phyloP scores from a whole-genome alignment of 2,113 vertebrate genomes.

The Myotis brandtii region DNA sequence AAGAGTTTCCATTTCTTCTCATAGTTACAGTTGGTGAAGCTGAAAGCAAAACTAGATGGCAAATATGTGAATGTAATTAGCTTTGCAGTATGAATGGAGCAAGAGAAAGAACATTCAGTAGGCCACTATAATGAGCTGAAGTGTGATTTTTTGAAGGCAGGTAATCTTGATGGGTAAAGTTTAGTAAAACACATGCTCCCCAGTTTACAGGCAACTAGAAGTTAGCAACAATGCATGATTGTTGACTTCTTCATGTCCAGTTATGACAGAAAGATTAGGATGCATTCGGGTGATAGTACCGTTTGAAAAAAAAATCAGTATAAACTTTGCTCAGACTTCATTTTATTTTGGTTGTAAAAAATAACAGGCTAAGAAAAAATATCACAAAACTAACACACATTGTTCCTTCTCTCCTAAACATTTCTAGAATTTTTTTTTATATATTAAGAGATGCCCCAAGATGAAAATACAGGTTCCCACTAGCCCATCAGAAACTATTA shows the following conservation, averaged over 20 bases:
- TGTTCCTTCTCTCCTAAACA: neutral
- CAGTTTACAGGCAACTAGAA: slow-evolving; percentile 53
- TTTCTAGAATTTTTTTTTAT: neutral
- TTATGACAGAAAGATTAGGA: slow-evolving; percentile 65
- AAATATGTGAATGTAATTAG: slow-evolving; percentile 36
- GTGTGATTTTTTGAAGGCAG: slow-evolving; percentile 28
- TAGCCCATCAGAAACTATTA: neutral
- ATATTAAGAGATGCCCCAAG: neutral
- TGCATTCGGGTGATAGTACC: neutral
- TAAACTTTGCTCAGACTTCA: slow-evolving; percentile 27
- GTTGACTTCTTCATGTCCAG: slow-evolving; percentile 41
- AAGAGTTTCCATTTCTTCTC: neutral
- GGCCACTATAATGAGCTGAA: neutral
- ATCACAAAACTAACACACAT: neutral
- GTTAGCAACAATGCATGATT: slow-evolving; percentile 41
- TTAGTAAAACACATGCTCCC: slow-evolving; percentile 13
- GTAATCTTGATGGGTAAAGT: neutral
- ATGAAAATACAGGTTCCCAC: neutral
- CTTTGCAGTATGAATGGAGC: neutral
- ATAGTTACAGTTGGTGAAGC: neutral
- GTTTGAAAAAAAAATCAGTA: neutral
- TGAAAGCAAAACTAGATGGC: neutral
- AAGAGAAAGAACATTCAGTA: neutral
- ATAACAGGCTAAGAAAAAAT: slow-evolving; percentile 42
- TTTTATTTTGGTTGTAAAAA: slow-evolving; percentile 64